These are phyloP conservation scores for Pedionomus torquatus DNA, from an alignment of 2,113 vertebrate species.

Conservation along the genomic window DNA sequence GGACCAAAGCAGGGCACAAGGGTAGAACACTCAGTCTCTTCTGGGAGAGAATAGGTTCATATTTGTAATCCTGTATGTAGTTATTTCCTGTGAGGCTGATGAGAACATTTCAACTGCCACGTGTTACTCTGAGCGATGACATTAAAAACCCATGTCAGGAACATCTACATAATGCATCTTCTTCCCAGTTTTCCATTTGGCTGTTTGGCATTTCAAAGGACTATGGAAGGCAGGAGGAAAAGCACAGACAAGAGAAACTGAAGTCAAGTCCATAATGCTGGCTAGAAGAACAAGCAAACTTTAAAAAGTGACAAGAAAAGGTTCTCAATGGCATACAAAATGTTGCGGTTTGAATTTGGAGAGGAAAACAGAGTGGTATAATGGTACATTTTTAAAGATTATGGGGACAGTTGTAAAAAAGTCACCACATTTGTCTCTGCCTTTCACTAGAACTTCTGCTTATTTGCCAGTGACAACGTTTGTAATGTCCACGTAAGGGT, in stretches of 20 bases:
- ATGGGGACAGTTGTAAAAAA: not conserved
- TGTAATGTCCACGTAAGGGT: not conserved
- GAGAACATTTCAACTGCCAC: not conserved
- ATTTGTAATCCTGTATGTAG: not conserved
- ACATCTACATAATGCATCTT: not conserved
- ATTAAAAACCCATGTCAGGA: not conserved
- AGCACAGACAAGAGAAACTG: not conserved
- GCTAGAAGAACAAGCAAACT: not conserved
- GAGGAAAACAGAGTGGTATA: not conserved
- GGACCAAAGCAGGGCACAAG: not conserved
- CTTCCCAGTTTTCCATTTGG: not conserved
- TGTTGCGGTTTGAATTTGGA: not conserved
- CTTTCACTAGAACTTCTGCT: not conserved
- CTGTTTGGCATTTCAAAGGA: not conserved
- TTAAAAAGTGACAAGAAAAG: not conserved
- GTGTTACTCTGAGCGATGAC: not conserved
- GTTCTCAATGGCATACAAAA: not conserved
- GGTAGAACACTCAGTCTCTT: not conserved
- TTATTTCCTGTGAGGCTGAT: not conserved
- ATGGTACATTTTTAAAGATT: not conserved
- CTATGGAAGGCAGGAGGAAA: not conserved
- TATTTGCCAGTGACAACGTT: not conserved
- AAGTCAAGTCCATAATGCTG: not conserved
- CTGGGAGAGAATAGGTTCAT: not conserved
- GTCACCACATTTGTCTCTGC: not conserved